Conservation (phyloP, 1,140 invertebrate species). For the Drosophila mauritiana region DNA sequence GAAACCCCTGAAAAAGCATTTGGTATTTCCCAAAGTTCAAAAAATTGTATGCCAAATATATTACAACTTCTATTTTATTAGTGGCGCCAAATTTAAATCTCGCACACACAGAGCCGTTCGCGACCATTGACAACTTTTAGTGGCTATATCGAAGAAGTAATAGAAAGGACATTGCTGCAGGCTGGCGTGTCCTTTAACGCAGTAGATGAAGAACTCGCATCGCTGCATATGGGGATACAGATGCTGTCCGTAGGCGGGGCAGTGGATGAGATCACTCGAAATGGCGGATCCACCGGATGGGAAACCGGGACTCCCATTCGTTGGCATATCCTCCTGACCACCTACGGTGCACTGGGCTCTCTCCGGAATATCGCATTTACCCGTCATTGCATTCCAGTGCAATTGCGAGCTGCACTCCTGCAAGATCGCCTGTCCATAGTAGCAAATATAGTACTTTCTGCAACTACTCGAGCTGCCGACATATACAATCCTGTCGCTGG, state of each 20-base stretch:
- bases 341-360: slow-evolving; percentile 61
- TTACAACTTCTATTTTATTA: slow-evolving; percentile 26
- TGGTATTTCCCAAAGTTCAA: neutral
- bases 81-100: slow-evolving; percentile 61
- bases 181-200: slow-evolving; percentile 75
- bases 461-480: slow-evolving; percentile 69
- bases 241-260: slow-evolving; percentile 73
- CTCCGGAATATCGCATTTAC: slow-evolving; percentile 74
- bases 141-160: slow-evolving; percentile 71
- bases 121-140: slow-evolving; percentile 72
- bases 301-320: slow-evolving; percentile 4
- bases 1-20: neutral
- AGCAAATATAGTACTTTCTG: slow-evolving; percentile 74
- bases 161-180: slow-evolving; percentile 79
- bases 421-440: slow-evolving; percentile 75
- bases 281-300: slow-evolving; percentile 1
- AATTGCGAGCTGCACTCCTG: slow-evolving; percentile 71
- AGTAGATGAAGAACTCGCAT: slow-evolving; percentile 82
- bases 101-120: slow-evolving; percentile 67
- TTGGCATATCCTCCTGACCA: slow-evolving; percentile 1
- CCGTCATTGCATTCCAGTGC: slow-evolving; percentile 76
- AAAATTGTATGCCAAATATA: too few species aligned
- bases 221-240: slow-evolving; percentile 73
- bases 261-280: slow-evolving; percentile 61
- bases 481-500: slow-evolving; percentile 63